phyloP scores from a whole-genome alignment of 2,888 invertebrate species.

The Conus canariensis region DNA sequence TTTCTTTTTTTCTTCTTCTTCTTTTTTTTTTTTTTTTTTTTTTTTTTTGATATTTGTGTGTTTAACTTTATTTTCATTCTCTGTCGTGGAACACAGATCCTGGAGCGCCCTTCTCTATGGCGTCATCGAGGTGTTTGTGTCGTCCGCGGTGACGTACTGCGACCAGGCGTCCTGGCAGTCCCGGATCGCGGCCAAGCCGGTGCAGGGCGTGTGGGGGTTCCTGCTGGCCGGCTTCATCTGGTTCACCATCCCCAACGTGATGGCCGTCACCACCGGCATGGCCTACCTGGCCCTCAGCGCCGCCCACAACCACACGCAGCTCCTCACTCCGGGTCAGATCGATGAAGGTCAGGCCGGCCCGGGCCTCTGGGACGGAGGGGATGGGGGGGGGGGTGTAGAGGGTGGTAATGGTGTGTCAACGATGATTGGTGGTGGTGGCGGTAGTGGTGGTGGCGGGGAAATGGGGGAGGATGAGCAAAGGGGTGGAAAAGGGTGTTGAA shows the following conservation, averaged over 20 bases:
- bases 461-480: no score
- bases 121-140: conserved; percentile 74
- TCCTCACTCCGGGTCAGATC: conserved; percentile 65
- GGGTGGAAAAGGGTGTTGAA: no score
- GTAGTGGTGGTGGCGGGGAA: background rate
- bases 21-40: no score
- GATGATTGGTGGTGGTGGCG: background rate
- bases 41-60: no score
- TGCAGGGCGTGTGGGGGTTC: conserved; percentile 77
- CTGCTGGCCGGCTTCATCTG: conserved; percentile 77
- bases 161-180: conserved; percentile 79
- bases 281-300: conserved; percentile 75
- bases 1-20: no score
- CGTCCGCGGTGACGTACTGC: conserved; percentile 74
- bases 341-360: conserved; percentile 63
- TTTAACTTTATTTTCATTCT: no score
- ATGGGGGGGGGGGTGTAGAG: background rate
- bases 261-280: conserved; percentile 78
- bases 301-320: conserved; percentile 65
- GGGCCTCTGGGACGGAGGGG: background rate
- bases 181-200: conserved; percentile 77
- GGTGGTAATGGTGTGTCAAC: no score
- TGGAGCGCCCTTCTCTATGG: conserved; percentile 72
- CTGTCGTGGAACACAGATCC: conserved; percentile 53
- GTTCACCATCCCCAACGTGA: conserved; percentile 77